Evolutionary conservation across 2,888 invertebrate species (phyloP).

Genomic region (Ecliptopera silaceata): DNA sequence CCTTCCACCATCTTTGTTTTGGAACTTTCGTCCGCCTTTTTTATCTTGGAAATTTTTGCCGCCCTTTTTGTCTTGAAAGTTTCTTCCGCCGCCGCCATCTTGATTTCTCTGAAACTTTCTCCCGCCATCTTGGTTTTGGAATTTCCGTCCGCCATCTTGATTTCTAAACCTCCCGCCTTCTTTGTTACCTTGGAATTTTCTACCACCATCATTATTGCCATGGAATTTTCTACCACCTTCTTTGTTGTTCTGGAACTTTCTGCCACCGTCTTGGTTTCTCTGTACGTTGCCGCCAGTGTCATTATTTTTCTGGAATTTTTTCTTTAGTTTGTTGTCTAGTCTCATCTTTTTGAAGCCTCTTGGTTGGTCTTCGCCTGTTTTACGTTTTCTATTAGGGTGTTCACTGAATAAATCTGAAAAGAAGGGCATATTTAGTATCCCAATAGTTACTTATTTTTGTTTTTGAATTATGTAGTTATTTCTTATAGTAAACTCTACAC

Average conservation of each 20-base stretch:
- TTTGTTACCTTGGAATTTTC: slow-evolving; percentile 45
- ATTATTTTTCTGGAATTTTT: slow-evolving; percentile 61
- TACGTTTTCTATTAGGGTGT: slow-evolving; percentile 62
- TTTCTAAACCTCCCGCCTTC: no score
- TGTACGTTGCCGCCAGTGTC: slow-evolving; percentile 37
- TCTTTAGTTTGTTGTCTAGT: slow-evolving; percentile 68
- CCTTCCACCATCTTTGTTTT: slow-evolving; percentile 37
- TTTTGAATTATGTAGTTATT: no score
- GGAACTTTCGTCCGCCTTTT: slow-evolving; percentile 41
- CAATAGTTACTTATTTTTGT: no score
- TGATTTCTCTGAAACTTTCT: slow-evolving; percentile 34
- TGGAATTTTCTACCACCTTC: slow-evolving; percentile 34
- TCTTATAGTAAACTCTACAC: no score
- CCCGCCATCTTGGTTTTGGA: slow-evolving; percentile 38
- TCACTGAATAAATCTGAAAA: slow-evolving; percentile 66
- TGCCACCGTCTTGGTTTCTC: slow-evolving; percentile 19
- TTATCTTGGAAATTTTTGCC: slow-evolving; percentile 44
- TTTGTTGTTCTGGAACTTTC: slow-evolving; percentile 27
- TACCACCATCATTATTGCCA: slow-evolving; percentile 43
- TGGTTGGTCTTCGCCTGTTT: slow-evolving; percentile 54
- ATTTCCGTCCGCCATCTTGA: slow-evolving; percentile 43
- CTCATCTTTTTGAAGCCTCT: slow-evolving; percentile 76
- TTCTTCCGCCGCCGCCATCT: slow-evolving; percentile 36
- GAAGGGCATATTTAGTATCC: background rate
- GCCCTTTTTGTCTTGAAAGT: slow-evolving; percentile 43